Evolutionary conservation across 2,113 vertebrate genomes (phyloP), one percentile per base, ranked within the genome.

Genomic region (Gila orcuttii): DNA sequence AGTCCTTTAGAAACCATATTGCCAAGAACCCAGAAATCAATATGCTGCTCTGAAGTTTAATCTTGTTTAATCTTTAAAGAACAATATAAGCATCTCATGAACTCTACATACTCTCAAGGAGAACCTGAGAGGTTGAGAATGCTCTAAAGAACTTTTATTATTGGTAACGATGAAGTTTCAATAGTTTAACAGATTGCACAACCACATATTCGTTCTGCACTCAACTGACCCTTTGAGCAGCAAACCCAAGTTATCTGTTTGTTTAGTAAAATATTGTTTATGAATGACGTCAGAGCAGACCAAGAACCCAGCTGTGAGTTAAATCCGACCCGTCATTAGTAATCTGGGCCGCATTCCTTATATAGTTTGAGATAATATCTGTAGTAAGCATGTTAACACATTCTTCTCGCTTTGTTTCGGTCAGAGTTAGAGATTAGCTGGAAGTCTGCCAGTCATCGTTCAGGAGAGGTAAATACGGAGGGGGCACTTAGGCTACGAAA

Each of bases 401-500:
- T 52, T 71, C 47, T 21, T 71, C 50, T 59, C 33, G 23, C 39
- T 57, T 71, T 39, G 12, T 52, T 73, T 68, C 1, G 21, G 68
- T 39, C 68, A 66, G 76, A 59, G 52, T 25, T 81, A 25, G 79
- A 73, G 55, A 60, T 79, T 59, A n/a, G 52, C 52, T 86, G 85
- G 85, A 55, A 25, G 36, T 5, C 55, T 62, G 66, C 85, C 85
- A 74, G 42, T n/a, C n/a, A 79, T 79, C 21, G 0, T 15, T 85
- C 2, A 64, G 13, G 42, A 66, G 28, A 50, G 47, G 73, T 68
- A 71, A 74, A 81, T 57, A 75, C 23, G 3, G 42, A 33, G 86
- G 82, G 76, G 75, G 77, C 39, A 23, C 28, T 25, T 50, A 60
- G 74, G 31, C 69, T 78, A 64, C 1, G 36, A 66, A 59, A 7